phyloP scores from a whole-genome alignment of 2,797 vertebrate genomes.

The Danio aesculapii region DNA sequence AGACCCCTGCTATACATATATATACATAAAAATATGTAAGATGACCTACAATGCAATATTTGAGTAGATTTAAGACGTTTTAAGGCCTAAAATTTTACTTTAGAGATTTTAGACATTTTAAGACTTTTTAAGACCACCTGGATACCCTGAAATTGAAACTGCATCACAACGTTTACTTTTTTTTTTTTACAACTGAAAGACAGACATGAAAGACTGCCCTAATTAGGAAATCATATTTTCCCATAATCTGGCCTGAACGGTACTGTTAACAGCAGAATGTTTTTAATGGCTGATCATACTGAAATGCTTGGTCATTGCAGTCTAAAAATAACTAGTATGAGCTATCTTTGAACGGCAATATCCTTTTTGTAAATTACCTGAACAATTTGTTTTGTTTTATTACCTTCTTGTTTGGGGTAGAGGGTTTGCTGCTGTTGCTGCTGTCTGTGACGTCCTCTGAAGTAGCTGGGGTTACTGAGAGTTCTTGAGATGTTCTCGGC shows the following conservation, averaged over 20 bases:
- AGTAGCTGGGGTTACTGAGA: background rate
- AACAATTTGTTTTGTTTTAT: background rate
- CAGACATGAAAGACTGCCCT: background rate
- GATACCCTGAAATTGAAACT: background rate
- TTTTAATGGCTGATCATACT: background rate
- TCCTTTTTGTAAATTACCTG: background rate
- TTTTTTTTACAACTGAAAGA: background rate
- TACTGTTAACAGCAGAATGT: background rate
- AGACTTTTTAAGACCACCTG: no score
- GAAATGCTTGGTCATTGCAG: background rate
- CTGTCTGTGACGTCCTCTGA: constrained; percentile 46
- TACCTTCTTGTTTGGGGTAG: constrained; percentile 60
- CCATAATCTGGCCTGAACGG: background rate
- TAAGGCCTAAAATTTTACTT: no score
- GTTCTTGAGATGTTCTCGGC: constrained; percentile 5
- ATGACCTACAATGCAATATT: no score
- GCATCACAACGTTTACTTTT: background rate
- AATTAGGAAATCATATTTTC: background rate
- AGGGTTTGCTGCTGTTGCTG: constrained; percentile 60
- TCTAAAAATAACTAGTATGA: background rate
- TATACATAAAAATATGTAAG: no score
- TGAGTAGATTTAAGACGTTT: no score
- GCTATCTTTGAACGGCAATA: background rate
- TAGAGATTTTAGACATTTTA: no score
- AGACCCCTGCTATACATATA: no score